phyloP scores from a whole-genome alignment of 2,113 vertebrate species.

The Spheniscus mendiculus region DNA sequence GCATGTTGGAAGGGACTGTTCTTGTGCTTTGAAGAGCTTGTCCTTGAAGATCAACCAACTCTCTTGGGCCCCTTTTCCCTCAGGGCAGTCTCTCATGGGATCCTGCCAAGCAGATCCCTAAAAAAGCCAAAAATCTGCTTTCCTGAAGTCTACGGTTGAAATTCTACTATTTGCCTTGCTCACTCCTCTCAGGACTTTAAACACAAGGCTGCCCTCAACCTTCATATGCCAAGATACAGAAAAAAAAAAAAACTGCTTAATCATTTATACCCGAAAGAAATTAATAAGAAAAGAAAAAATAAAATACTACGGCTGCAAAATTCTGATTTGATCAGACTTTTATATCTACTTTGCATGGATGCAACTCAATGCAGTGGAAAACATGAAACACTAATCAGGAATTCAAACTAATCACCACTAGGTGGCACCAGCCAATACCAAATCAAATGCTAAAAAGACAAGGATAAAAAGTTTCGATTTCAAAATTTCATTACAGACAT shows the following conservation, averaged over 20 bases:
- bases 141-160: background rate
- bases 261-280: background rate
- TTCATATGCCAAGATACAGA: background rate
- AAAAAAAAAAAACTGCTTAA: background rate
- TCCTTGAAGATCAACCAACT: background rate
- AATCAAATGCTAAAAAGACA: background rate
- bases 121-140: background rate
- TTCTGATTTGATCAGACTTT: background rate
- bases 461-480: background rate
- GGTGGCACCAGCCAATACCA: slow-evolving; percentile 66
- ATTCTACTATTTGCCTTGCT: background rate
- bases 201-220: background rate
- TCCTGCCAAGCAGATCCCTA: background rate
- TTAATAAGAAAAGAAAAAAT: background rate
- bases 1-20: background rate
- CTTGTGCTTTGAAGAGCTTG: background rate
- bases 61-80: background rate
- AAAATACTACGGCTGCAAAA: background rate
- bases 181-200: background rate
- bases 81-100: background rate
- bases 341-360: background rate
- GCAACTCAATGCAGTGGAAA: background rate
- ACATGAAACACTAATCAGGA: background rate
- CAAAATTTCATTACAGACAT: background rate
- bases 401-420: slow-evolving; percentile 32